phyloP scores from a whole-genome alignment of 2,797 vertebrate genomes.

The Danio jaintianensis region DNA sequence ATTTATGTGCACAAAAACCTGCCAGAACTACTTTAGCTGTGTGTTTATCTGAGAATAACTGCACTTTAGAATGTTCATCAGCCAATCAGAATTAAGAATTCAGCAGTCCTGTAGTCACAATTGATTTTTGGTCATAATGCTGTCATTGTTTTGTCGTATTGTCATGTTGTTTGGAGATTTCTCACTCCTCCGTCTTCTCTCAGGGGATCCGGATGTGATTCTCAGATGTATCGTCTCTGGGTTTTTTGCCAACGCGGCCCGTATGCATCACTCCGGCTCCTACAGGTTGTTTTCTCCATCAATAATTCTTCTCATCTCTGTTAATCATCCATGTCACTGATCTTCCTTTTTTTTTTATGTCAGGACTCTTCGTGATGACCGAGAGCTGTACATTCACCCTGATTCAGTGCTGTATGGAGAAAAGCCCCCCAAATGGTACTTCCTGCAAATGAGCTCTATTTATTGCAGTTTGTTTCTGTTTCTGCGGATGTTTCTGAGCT shows the following conservation, averaged over 20 bases:
- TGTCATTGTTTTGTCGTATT: too few relatives aligned
- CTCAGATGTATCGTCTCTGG: constrained; percentile 94
- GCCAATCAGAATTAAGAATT: too few relatives aligned
- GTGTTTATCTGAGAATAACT: too few relatives aligned
- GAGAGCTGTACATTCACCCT: constrained; percentile 95
- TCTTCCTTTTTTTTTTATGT: neutral
- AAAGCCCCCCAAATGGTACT: constrained; percentile 95
- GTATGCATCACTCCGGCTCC: constrained; percentile 94
- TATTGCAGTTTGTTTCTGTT: neutral
- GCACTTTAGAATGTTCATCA: too few relatives aligned
- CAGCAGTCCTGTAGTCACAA: too few relatives aligned
- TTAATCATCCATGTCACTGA: neutral
- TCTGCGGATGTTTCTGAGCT: neutral
- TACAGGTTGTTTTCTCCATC: constrained; percentile 82
- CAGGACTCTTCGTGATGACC: constrained; percentile 95
- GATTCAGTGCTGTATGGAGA: constrained; percentile 95
- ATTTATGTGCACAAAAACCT: too few relatives aligned
- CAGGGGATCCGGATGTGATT: constrained; percentile 96
- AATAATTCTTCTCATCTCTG: neutral
- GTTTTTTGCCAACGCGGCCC: constrained; percentile 96
- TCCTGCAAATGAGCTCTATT: too few relatives aligned
- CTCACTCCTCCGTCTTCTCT: neutral
- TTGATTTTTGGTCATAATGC: too few relatives aligned
- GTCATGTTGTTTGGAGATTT: neutral
- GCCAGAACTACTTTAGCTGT: too few relatives aligned